Conservation (phyloP, 2,797 vertebrate genomes). For the Monodelphis domestica region DNA sequence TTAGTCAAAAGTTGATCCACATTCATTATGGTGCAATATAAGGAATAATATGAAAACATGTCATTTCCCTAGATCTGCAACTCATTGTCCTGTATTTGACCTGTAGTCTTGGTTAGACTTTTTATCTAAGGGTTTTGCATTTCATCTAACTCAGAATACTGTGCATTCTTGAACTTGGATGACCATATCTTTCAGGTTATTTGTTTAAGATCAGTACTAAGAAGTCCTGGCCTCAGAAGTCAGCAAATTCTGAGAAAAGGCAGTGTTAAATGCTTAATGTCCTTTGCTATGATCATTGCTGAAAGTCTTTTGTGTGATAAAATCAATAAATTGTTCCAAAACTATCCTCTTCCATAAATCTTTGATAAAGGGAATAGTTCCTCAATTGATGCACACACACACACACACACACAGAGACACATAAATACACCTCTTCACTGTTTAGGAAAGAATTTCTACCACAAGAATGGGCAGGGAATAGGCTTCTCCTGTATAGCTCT, state of each 20-base stretch:
- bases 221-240: neutral
- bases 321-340: neutral
- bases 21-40: neutral
- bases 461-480: neutral
- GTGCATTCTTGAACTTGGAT: neutral
- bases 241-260: neutral
- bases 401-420: no score
- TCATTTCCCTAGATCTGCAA: neutral
- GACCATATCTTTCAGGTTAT: neutral
- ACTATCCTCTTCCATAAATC: no score
- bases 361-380: neutral
- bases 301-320: neutral
- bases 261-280: neutral
- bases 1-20: neutral
- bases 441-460: neutral
- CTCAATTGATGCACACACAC: no score
- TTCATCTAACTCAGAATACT: neutral
- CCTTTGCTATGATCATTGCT: neutral
- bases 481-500: neutral
- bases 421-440: no score
- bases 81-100: neutral
- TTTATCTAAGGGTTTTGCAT: neutral
- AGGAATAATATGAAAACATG: neutral
- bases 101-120: neutral
- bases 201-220: neutral